Base-by-base conservation (phyloP, 2,797 vertebrate species). In the Crenichthys baileyi region DNA sequence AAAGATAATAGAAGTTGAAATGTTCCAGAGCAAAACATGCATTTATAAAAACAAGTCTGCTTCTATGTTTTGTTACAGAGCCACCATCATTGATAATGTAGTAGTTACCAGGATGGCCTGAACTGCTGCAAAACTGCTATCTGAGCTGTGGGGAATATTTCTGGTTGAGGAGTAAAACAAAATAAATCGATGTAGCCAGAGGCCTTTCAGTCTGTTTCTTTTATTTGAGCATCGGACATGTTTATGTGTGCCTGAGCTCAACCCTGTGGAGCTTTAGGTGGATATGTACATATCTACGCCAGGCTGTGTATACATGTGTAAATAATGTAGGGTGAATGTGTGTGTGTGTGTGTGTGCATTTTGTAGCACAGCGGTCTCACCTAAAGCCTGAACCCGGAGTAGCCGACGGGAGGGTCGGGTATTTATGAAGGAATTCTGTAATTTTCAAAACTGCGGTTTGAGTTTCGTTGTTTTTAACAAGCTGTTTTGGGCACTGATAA, bases 361-460 rank as follows among this genome's bases (percentile, higher is more conserved):
- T 82, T 85, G 85, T 84, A 86, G 83, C 84, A 76, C 82, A 84
- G 78, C 77, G 72, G 84, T 79, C 89, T 91, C 83, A 93, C 93
- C 92, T 93, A 88, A 86, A 86, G 87, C 76, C 86, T 92, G 90
- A 93, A 92, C 89, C 80, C 90, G 81, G 82, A 13, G 68, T 76
- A 90, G 89, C 89, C 48, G 72, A 80, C 86, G 88, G 87, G 86
- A 91, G 87, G 85, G 86, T 72, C 75, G 83, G 88, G 81, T 91
- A 90, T 93, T 95, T 94, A 93, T 93, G 90, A 94, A 95, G 93
- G 91, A 95, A 95, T 95, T 95, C 90, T 90, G 90, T 95, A 78
- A 93, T 94, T 95, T 95, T 93, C 89, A 94, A 92, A 93, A 92
- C 93, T 93, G 95, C 90, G 95, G 95, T 95, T 95, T 95, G 91